Evolutionary conservation across 2,797 vertebrate genomes (phyloP), one percentile per base, ranked within the genome.

Genomic region (Sternotherus odoratus): DNA sequence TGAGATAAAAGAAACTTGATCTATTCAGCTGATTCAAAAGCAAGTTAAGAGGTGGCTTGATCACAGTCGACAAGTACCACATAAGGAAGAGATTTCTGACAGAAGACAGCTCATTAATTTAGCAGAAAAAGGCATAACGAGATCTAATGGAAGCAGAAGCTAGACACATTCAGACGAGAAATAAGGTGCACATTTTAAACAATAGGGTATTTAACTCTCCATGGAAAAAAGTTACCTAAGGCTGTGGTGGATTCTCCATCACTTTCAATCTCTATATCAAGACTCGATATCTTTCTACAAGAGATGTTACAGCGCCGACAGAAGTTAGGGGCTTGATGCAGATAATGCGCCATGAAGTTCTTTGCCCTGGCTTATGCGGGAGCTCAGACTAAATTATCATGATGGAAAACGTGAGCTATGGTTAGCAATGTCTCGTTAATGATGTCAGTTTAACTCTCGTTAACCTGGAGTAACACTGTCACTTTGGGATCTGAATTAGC

Each of bases 1-100:
- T 69, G 87, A 49, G 33, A 83, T 50, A 51, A 82, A 80, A 91
- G 83, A 49, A 82, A 12, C 57, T 92, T 28, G 74, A 17, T 49
- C 79, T 69, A 75, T 28, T 83, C 9, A 82, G 21, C 6, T 43
- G 51, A 51, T 28, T 48, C 72, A 75, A 75, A 81, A 93, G 87
- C n/a, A 33, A 75, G 57, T 79, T 30, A 69, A 79, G 63, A 49
- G 86, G 82, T 49, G 21, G 33, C 87, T 93, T 92, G 82, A 26
- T 69, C 86, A 74, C 36, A 43, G 39, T 50, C 5, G 17, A 48
- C 16, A 84, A 19, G 0, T 57, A 57, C 60, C 33, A 51, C 49
- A 8, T 11, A 87, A 83, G 33, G 49, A 46, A 83, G 60, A 79
- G 13, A 43, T 39, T 46, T 46, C 28, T 39, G 66, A 69, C 66